Percentiles rank a stretch among this genome's conserved stretches.
Evolutionary conservation across 1,140 invertebrate species (phyloP).

Genomic region (Condylostylus longicornis): DNA sequence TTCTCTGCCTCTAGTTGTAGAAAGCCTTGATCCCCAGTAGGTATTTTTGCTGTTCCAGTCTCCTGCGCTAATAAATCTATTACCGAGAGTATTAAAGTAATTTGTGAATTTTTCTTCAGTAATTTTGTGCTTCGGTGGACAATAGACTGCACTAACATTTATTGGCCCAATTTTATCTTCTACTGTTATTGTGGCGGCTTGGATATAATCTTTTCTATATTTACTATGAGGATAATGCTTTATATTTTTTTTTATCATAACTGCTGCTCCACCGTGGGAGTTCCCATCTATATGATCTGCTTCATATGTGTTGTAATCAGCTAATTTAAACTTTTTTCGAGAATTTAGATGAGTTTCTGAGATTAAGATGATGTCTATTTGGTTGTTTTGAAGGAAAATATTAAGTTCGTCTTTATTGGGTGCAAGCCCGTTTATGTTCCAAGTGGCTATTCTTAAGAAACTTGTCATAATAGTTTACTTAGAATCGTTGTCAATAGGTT

Average conservation of each 20-base stretch:
- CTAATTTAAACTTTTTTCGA: conserved; percentile 14
- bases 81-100: conserved; percentile 23
- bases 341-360: conserved; percentile 26
- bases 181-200: conserved; percentile 7
- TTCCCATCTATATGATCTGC: conserved; percentile 7
- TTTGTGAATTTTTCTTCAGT: conserved; percentile 14
- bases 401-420: no score
- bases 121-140: conserved; percentile 1
- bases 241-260: conserved; percentile 7
- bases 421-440: no score
- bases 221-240: conserved; percentile 4
- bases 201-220: conserved; percentile 2
- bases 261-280: conserved; percentile 9
- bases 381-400: no score
- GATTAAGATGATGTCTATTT: conserved; percentile 8
- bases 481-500: no score
- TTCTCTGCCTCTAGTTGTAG: conserved; percentile 18
- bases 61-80: conserved; percentile 23
- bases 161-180: conserved; percentile 3
- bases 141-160: conserved; percentile 2
- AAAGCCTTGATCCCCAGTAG: conserved; percentile 28
- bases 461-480: no score
- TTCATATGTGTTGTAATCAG: conserved; percentile 1
- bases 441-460: no score
- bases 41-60: conserved; percentile 33